Percentiles rank a stretch among this genome's conserved stretches.
Evolutionary conservation across 1,140 invertebrate genomes (phyloP).

Genomic region (Akabosia matsudoensis): DNA sequence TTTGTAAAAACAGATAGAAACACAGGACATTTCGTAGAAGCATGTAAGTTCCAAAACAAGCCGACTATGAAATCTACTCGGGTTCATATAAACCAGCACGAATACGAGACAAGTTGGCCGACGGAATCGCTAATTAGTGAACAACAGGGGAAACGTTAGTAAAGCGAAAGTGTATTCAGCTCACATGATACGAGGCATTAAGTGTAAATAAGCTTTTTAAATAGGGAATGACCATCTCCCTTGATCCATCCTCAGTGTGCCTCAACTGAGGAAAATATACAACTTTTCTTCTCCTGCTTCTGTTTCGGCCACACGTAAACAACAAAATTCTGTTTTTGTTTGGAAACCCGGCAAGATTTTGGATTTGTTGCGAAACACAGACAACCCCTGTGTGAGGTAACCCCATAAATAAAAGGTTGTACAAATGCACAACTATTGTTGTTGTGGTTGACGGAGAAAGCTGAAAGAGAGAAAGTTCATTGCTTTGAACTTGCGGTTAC

Average conservation of each 20-base stretch:
- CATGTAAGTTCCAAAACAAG: not conserved
- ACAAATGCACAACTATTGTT: not conserved
- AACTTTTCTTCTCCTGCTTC: no score
- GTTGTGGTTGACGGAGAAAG: not conserved
- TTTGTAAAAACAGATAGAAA: no score
- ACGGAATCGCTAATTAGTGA: constrained; percentile 20
- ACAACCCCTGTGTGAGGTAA: no score
- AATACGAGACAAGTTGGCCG: constrained; percentile 6
- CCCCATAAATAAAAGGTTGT: not conserved
- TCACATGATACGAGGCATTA: constrained; percentile 21
- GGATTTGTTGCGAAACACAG: no score
- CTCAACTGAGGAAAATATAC: no score
- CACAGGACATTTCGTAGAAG: no score
- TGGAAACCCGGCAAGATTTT: no score
- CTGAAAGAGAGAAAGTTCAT: not conserved
- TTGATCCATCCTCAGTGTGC: not conserved
- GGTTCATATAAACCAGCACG: not conserved
- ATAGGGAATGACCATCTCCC: not conserved
- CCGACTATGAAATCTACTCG: not conserved
- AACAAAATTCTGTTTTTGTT: no score
- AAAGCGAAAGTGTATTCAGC: not conserved
- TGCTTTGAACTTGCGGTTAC: not conserved
- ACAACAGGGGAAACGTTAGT: constrained; percentile 16
- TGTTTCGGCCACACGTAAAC: no score
- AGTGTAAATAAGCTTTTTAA: constrained; percentile 22